A percentile compares a stretch with the other conserved stretches of the same genome.
Conservation (phyloP, 2,888 invertebrate species). For the Diloba caeruleocephala region DNA sequence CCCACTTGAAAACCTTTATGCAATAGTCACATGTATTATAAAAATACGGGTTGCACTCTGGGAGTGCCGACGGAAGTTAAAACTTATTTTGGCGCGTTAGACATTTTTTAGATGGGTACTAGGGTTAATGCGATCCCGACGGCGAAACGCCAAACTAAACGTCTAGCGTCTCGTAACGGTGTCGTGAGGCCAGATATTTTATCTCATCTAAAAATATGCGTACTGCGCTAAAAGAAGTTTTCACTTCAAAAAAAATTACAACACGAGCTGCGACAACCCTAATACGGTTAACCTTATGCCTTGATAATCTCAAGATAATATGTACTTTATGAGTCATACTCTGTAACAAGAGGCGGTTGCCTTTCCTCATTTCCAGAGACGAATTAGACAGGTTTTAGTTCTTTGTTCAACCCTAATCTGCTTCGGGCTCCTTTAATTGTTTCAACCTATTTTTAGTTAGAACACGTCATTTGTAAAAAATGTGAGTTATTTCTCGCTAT, state of each 20-base stretch:
- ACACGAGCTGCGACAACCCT: slow-evolving; percentile 17
- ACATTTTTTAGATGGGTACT: too few relatives aligned
- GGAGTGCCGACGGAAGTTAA: too few relatives aligned
- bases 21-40: background rate
- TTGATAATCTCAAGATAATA: slow-evolving; percentile 43
- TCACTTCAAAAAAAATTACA: background rate
- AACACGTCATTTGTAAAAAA: slow-evolving; percentile 46
- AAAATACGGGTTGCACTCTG: too few relatives aligned
- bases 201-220: too few relatives aligned
- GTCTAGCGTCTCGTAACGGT: too few relatives aligned
- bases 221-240: too few relatives aligned
- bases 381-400: slow-evolving; percentile 30
- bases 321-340: slow-evolving; percentile 45
- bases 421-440: slow-evolving; percentile 35
- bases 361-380: slow-evolving; percentile 29
- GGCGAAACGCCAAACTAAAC: too few relatives aligned
- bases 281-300: slow-evolving; percentile 19
- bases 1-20: too few relatives aligned
- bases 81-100: too few relatives aligned
- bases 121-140: too few relatives aligned
- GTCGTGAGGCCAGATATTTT: too few relatives aligned
- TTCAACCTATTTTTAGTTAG: slow-evolving; percentile 40
- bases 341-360: slow-evolving; percentile 32
- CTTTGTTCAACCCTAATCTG: slow-evolving; percentile 46
- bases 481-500: slow-evolving; percentile 44